Base-by-base conservation (phyloP, 2,888 invertebrate species). In the Euproctis similis region DNA sequence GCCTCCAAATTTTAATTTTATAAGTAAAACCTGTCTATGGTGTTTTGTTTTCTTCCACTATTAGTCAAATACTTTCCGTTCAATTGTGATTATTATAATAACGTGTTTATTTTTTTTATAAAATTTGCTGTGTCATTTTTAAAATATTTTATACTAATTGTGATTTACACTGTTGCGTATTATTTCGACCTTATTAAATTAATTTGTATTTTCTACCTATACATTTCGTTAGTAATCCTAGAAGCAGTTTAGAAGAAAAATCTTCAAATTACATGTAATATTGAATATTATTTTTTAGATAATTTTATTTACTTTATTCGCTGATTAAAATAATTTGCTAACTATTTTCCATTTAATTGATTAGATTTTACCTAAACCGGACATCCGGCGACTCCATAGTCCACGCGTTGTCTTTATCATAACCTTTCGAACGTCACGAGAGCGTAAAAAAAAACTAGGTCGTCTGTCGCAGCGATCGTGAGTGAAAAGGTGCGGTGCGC, bases 41-140 rank as follows among this genome's bases (percentile, higher is more conserved):
- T 66, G 48, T 65, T 66, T 69, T 66, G 60, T 68, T 75, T 64
- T 63, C 65, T 66, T 68, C 70, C 71, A 74, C 74, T 76, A 74
- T 75, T 77, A 82, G 80, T 81, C 82, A 84, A 78, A 64, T 77
- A 70, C 53, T 71, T 69, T 72, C 69, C 69, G 66, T 77, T 76
- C 75, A 72, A 64, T 58, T 71, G 66, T 62, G 62, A 50, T 70
- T 74, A 73, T 32, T 67, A 58, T 57, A 56, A 53, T 47, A 59
- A 59, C 61, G 58, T 60, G 42, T n/a, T n/a, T n/a, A n/a, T n/a
- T n/a, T n/a, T n/a, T n/a, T n/a, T 68, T 24, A 60, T 62, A 49
- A 82, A 82, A 82, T 78, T 74, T 69, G 59, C 67, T 60, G 81
- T 78, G 76, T 53, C 51, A 52, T 54, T 45, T 52, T 57, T 58